These are phyloP conservation scores for Scaptomyza caliginosa DNA, from an alignment of 2,888 invertebrate genomes.

Conservation along the genomic window DNA sequence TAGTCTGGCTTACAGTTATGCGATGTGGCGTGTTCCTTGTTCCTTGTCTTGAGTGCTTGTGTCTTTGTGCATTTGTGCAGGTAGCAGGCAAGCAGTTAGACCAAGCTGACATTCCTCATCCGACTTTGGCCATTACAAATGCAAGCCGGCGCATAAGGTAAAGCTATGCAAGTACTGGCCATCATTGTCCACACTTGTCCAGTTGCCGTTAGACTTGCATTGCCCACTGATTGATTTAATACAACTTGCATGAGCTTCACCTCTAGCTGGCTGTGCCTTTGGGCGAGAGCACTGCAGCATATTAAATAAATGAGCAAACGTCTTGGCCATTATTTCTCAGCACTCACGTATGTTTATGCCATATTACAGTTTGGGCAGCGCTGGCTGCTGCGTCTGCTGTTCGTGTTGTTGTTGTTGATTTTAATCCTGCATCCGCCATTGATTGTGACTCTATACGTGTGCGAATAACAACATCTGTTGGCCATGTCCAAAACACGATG, in stretches of 20 bases:
- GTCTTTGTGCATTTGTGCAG: not conserved
- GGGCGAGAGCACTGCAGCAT: constrained; percentile 54
- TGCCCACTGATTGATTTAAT: constrained; percentile 78
- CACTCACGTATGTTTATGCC: constrained; percentile 18
- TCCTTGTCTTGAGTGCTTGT: constrained; percentile 16
- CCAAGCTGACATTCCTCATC: constrained; percentile 58
- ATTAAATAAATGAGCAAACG: constrained; percentile 61
- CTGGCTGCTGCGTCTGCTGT: constrained; percentile 14
- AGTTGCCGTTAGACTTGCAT: constrained; percentile 67
- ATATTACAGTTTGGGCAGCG: constrained; percentile 55
- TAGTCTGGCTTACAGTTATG: constrained; percentile 24
- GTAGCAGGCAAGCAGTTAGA: not conserved
- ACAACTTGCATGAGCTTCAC: constrained; percentile 63
- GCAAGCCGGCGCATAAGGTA: constrained; percentile 65
- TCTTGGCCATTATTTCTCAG: constrained; percentile 44
- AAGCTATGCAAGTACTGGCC: constrained; percentile 44
- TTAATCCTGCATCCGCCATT: constrained; percentile 51
- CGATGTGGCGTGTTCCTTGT: constrained; percentile 46
- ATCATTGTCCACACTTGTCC: constrained; percentile 11
- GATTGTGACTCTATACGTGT: constrained; percentile 8
- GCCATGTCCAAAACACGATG: constrained; percentile 75
- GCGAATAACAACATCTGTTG: constrained; percentile 36
- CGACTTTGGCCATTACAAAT: constrained; percentile 71
- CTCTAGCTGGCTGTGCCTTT: constrained; percentile 25
- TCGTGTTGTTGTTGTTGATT: constrained; percentile 9